Evolutionary conservation across 2,113 vertebrate genomes (phyloP).

Genomic region (Aspidoscelis tigris): DNA sequence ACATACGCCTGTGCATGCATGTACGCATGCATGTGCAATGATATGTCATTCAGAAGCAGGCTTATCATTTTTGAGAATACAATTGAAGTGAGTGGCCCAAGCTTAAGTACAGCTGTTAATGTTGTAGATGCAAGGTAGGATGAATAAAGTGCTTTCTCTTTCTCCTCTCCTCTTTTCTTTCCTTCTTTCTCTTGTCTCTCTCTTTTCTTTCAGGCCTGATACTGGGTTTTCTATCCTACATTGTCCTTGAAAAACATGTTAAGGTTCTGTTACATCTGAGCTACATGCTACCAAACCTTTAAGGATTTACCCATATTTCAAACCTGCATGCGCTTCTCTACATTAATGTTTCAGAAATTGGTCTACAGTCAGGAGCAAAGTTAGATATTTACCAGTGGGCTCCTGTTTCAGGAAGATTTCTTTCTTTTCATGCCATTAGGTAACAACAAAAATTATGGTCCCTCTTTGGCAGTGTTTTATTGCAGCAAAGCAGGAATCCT

Average conservation of each 20-base stretch:
- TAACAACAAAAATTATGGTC: neutral
- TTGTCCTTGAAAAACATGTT: neutral
- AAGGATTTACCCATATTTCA: neutral
- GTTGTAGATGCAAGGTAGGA: conserved; percentile 1
- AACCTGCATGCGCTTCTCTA: neutral
- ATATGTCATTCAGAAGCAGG: too few species aligned
- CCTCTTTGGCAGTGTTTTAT: neutral
- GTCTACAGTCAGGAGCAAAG: conserved; percentile 24
- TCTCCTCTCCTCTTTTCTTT: too few species aligned
- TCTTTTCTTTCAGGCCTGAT: too few species aligned
- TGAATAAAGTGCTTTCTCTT: neutral
- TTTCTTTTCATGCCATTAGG: neutral
- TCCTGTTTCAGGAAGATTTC: conserved; percentile 15
- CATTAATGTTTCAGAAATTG: conserved; percentile 1
- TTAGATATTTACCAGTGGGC: conserved; percentile 1
- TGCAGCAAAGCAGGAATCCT: conserved; percentile 6
- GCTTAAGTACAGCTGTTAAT: neutral
- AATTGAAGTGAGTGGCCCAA: too few species aligned
- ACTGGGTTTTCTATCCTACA: too few species aligned
- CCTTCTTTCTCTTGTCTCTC: too few species aligned
- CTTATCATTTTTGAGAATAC: too few species aligned
- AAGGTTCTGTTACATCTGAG: neutral
- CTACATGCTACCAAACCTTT: neutral
- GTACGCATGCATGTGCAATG: too few species aligned
- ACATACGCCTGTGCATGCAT: neutral